Percentiles rank a stretch among this genome's conserved stretches.
Conservation (phyloP, 2,888 invertebrate genomes). For the Diploptera punctata region DNA sequence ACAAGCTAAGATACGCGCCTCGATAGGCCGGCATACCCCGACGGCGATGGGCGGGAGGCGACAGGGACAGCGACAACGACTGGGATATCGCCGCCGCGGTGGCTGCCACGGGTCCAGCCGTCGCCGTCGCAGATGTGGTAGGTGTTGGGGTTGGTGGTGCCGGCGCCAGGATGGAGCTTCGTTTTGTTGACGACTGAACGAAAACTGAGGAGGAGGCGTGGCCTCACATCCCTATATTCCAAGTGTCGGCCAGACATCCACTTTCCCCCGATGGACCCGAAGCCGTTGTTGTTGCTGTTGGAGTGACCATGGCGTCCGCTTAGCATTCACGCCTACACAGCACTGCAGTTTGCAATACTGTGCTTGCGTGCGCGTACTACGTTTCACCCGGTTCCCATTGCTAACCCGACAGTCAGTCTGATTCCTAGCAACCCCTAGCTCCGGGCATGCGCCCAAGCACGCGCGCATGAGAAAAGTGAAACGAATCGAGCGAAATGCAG, state of each 20-base stretch:
- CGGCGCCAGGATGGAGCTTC: not conserved
- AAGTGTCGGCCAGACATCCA: not conserved
- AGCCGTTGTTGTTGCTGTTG: not conserved
- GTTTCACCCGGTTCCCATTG: slow-evolving; percentile 1
- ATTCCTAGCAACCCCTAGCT: not conserved
- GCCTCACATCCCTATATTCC: slow-evolving; percentile 22
- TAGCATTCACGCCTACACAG: not conserved
- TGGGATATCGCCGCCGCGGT: slow-evolving; percentile 33
- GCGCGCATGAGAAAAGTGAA: not conserved
- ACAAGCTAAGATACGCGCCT: slow-evolving; percentile 49
- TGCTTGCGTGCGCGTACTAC: not conserved
- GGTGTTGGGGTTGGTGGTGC: slow-evolving; percentile 26
- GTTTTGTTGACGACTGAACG: not conserved
- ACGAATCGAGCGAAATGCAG: not conserved
- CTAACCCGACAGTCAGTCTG: not conserved
- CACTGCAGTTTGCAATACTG: not conserved
- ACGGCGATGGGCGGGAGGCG: slow-evolving; percentile 48
- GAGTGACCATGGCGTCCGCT: slow-evolving; percentile 19
- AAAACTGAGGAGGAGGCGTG: slow-evolving; percentile 28
- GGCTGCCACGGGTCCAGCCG: slow-evolving; percentile 30
- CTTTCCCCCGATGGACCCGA: not conserved
- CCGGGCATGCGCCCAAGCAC: not conserved
- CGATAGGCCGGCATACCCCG: slow-evolving; percentile 48
- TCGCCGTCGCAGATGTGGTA: slow-evolving; percentile 27
- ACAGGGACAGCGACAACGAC: slow-evolving; percentile 48